These are phyloP conservation scores for Idaea aversata DNA, from an alignment of 2,888 invertebrate genomes.

Conservation along the genomic window DNA sequence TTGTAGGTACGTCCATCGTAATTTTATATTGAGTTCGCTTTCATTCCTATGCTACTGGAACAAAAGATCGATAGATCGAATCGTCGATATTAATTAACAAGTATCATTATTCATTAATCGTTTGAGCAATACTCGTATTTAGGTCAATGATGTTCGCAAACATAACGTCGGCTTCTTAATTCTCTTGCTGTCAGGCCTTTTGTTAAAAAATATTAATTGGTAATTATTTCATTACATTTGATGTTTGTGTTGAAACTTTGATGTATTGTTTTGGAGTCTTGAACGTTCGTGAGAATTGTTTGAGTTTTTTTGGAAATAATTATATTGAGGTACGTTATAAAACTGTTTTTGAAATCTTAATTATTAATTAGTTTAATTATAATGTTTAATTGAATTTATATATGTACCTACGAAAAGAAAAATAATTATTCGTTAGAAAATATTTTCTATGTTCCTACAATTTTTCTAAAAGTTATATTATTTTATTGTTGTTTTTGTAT, in stretches of 20 bases:
- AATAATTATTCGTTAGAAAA: too few species aligned
- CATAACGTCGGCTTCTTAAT: conserved; percentile 44
- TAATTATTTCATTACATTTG: conserved; percentile 41
- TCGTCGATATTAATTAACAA: conserved; percentile 53
- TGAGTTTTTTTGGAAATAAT: neutral
- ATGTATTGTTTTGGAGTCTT: conserved; percentile 26
- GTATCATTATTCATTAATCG: conserved; percentile 54
- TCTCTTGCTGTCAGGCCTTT: conserved; percentile 36
- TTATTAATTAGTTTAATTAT: neutral
- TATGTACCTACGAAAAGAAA: too few species aligned
- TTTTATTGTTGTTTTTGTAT: too few species aligned
- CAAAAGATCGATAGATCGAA: conserved; percentile 33
- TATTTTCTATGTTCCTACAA: too few species aligned
- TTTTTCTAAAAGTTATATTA: too few species aligned
- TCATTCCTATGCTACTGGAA: conserved; percentile 35
- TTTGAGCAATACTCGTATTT: conserved; percentile 52
- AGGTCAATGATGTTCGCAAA: conserved; percentile 62
- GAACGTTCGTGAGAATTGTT: neutral
- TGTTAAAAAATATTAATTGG: conserved; percentile 41
- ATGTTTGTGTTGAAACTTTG: conserved; percentile 30
- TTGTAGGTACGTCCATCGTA: conserved; percentile 48
- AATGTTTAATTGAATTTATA: neutral
- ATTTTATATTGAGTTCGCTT: conserved; percentile 40
- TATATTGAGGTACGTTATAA: neutral
- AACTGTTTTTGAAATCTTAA: neutral